Conservation (phyloP, 2,797 vertebrate genomes). For the Benthosema pterotum region DNA sequence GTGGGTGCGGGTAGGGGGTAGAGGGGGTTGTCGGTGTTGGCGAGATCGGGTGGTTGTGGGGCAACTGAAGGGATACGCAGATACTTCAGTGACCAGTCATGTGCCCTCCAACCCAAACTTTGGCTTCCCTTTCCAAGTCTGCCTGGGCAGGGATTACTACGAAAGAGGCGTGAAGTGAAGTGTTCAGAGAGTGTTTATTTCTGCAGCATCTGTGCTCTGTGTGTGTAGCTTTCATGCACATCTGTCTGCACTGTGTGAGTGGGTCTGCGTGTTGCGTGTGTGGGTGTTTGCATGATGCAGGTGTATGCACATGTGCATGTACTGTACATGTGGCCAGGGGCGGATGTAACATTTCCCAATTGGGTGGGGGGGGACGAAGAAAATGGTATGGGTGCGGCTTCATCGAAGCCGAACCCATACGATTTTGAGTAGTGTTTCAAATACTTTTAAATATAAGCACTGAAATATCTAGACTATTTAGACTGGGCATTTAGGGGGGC, state of each 20-base stretch:
- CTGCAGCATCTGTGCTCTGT: background rate
- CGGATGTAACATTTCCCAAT: too few species aligned
- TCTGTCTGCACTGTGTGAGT: background rate
- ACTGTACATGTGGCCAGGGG: background rate
- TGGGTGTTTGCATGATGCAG: conserved; percentile 1
- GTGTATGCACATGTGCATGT: background rate
- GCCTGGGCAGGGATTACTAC: conserved; percentile 12
- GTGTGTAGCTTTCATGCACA: too few species aligned
- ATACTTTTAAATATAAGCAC: too few species aligned
- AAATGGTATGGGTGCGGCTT: too few species aligned
- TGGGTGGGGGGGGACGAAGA: too few species aligned
- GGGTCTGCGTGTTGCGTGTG: too few species aligned
- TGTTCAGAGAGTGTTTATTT: conserved; percentile 8
- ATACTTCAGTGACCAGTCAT: background rate
- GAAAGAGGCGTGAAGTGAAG: conserved; percentile 23
- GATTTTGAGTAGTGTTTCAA: too few species aligned
- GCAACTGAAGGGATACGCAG: background rate
- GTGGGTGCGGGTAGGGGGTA: too few species aligned
- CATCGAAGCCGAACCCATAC: too few species aligned
- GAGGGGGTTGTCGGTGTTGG: too few species aligned
- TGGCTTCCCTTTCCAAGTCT: background rate
- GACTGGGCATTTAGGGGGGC: too few species aligned
- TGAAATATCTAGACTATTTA: too few species aligned
- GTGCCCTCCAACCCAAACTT: conserved; percentile 11
- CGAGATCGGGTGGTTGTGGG: conserved; percentile 17